Evolutionary conservation across 2,888 invertebrate species (phyloP).

Genomic region (Cyrtodaria siliqua): DNA sequence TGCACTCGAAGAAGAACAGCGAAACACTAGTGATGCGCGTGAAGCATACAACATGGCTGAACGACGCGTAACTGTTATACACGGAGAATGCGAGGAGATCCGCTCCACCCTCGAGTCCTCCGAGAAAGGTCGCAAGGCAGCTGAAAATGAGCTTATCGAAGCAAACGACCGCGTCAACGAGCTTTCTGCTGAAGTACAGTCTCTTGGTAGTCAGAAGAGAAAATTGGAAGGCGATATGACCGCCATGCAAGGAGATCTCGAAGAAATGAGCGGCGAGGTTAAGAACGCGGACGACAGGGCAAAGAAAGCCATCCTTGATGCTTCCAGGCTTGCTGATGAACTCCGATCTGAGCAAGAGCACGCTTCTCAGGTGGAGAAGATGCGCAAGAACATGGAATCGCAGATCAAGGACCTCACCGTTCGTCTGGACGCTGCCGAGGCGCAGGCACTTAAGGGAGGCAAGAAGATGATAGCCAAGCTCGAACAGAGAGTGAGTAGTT

Average conservation of each 20-base stretch:
- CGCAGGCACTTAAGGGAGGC: constrained; percentile 98
- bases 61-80: constrained; percentile 98
- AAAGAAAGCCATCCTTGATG: constrained; percentile 89
- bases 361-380: constrained; percentile 98
- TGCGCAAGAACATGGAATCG: constrained; percentile 98
- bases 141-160: constrained; percentile 98
- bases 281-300: constrained; percentile 97
- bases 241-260: constrained; percentile 98
- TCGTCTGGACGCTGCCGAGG: constrained; percentile 98
- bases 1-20: constrained; percentile 98
- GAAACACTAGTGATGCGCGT: constrained; percentile 98
- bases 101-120: constrained; percentile 96
- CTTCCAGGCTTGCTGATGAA: constrained; percentile 98
- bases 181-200: constrained; percentile 96
- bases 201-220: constrained; percentile 98
- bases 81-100: constrained; percentile 99
- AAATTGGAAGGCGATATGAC: constrained; percentile 99
- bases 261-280: constrained; percentile 99
- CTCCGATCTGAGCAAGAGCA: constrained; percentile 99
- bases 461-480: constrained; percentile 99
- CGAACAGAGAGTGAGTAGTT: constrained; percentile 91
- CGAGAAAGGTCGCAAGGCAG: constrained; percentile 98
- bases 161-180: constrained; percentile 99
- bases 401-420: constrained; percentile 98
- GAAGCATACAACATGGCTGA: constrained; percentile 99